phyloP scores from a whole-genome alignment of 2,113 vertebrate genomes.

The Chroicocephalus ridibundus region DNA sequence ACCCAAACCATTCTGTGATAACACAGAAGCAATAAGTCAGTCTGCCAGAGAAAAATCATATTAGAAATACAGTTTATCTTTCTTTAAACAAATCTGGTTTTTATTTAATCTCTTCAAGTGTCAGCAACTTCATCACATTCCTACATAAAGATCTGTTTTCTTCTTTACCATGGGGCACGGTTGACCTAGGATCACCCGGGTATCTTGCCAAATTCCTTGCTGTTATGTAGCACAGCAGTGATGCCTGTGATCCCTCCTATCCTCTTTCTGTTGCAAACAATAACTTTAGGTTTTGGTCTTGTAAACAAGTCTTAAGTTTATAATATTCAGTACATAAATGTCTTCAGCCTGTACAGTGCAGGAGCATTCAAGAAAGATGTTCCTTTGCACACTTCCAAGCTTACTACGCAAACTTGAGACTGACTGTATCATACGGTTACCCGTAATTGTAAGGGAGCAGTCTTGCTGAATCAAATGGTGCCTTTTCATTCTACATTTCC shows the following conservation, averaged over 20 bases:
- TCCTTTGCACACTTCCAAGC: neutral
- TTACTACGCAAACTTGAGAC: neutral
- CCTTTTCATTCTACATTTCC: neutral
- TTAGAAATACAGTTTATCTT: neutral
- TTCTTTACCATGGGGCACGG: neutral
- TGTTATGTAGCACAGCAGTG: neutral
- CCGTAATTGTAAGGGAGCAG: neutral
- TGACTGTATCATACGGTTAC: neutral
- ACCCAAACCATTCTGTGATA: neutral
- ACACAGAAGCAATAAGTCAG: neutral
- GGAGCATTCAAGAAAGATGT: neutral
- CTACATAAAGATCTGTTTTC: neutral
- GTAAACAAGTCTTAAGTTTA: neutral
- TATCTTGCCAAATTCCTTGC: neutral
- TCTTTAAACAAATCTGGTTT: neutral
- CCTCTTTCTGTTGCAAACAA: neutral
- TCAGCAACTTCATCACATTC: neutral
- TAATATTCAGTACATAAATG: neutral
- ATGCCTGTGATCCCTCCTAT: neutral
- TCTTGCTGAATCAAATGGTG: neutral
- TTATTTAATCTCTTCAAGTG: neutral
- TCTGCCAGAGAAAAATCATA: neutral
- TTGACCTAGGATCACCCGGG: neutral
- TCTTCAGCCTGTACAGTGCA: neutral
- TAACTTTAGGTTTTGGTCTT: neutral